phyloP scores from a whole-genome alignment of 2,888 invertebrate species.

The Kryphioiulus occultus region DNA sequence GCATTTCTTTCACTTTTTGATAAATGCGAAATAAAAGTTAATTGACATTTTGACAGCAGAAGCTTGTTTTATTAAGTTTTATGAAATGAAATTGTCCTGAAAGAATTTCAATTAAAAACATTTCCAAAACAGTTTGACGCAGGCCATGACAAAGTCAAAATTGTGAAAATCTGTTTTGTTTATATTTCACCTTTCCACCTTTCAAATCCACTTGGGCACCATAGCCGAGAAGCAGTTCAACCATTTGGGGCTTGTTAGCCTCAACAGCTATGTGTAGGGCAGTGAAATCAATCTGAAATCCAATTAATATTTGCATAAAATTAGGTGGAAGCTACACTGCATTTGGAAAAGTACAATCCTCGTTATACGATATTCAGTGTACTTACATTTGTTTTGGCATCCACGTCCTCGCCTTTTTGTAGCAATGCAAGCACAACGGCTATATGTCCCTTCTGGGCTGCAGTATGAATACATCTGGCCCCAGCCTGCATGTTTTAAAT shows the following conservation, averaged over 20 bases:
- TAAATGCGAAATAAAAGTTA: not conserved
- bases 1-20: not conserved
- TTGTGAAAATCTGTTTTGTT: no score
- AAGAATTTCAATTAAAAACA: no score
- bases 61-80: no score
- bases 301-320: conserved; percentile 22
- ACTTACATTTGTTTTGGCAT: conserved; percentile 90
- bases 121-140: no score
- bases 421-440: conserved; percentile 95
- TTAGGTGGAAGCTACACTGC: not conserved
- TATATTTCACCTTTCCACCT: conserved; percentile 65
- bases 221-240: conserved; percentile 93
- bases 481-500: conserved; percentile 76
- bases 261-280: conserved; percentile 97
- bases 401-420: conserved; percentile 95
- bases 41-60: not conserved
- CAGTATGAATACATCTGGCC: conserved; percentile 96
- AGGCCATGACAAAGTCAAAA: no score
- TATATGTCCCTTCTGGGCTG: conserved; percentile 95
- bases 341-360: no score
- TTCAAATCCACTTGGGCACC: conserved; percentile 97
- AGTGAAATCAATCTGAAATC: conserved; percentile 89
- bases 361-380: no score
- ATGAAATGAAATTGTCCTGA: no score
- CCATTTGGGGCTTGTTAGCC: conserved; percentile 90